Base-by-base conservation (phyloP, 2,888 invertebrate genomes). In the Cancer borealis region DNA sequence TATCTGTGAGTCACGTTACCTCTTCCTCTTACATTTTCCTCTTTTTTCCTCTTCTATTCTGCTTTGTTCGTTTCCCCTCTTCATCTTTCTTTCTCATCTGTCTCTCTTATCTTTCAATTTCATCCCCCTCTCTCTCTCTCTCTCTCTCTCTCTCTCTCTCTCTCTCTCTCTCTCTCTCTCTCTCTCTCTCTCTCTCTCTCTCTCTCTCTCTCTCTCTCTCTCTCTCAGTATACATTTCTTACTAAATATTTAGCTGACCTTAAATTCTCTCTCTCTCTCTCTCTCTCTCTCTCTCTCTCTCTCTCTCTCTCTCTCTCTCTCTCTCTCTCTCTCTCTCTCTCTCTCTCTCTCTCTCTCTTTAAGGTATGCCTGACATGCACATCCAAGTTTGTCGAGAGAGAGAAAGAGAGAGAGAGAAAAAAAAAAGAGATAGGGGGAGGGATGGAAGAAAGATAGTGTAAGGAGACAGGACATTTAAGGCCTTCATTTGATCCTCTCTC, bases 311-410 rank as follows among this genome's bases (percentile, higher is more conserved):
- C 91, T 91, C 60, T 91, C 91, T 91, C 91, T 91, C 60, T 54
- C 91, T 54, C 91, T 54, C 91, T 54, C 91, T 54, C 91, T 49
- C 49, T 90, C 90, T 90, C 90, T 90, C 90, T 90, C 90, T 90
- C 54, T 90, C 90, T 49, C 66, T 66, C 66, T 66, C 66, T 66
- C 66, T 66, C 66, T 66, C 66, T n/a, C 17, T 14, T 66, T 66
- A 47, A 90, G 30, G 30, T 90, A 47, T 49, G 10, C n/a, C 54
- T 49, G 30, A 90, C 49, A 91, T n/a, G 88, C 46, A 88, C 46
- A 73, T 73, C 73, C 73, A 4, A 73, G 73, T 73, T 73, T 73
- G n/a, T 73, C 73, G 6, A 26, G n/a, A n/a, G n/a, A 26, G 21
- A 21, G 73, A 6, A n/a, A 73, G 66, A 17, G 17, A 14, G 26